phyloP scores from a whole-genome alignment of 2,888 invertebrate genomes.

The Bhutanitis thaidina region DNA sequence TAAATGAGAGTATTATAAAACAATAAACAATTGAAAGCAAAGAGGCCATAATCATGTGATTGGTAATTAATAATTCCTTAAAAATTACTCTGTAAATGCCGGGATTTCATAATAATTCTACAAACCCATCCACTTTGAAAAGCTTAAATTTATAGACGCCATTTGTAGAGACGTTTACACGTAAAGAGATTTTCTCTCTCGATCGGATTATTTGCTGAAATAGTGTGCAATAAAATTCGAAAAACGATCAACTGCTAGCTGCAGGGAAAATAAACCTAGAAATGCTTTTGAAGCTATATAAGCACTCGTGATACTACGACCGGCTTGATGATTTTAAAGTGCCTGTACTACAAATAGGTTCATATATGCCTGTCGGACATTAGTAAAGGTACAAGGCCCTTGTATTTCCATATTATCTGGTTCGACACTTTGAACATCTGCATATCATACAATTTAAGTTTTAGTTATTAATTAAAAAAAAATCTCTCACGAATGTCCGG shows the following conservation, averaged over 20 bases:
- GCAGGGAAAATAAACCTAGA: constrained; percentile 62
- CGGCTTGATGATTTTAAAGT: constrained; percentile 4
- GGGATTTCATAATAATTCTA: too few relatives aligned
- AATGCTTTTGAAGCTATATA: constrained; percentile 14
- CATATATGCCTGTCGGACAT: background rate
- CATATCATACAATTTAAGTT: too few relatives aligned
- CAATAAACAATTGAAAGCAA: too few relatives aligned
- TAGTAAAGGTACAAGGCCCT: background rate
- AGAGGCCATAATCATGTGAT: too few relatives aligned
- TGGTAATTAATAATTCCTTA: too few relatives aligned
- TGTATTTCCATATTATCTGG: too few relatives aligned
- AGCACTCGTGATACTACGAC: background rate
- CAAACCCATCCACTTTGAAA: background rate
- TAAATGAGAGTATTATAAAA: too few relatives aligned
- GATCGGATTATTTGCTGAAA: constrained; percentile 61
- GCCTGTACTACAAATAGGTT: background rate
- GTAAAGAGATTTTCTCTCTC: constrained; percentile 14
- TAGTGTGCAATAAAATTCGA: constrained; percentile 76
- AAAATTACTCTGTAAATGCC: too few relatives aligned
- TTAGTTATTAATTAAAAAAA: too few relatives aligned
- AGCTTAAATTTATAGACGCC: background rate
- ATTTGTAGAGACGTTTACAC: constrained; percentile 11
- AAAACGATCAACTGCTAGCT: constrained; percentile 58
- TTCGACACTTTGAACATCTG: too few relatives aligned
- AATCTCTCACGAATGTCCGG: too few relatives aligned